Percentiles rank a stretch among this genome's conserved stretches.
Evolutionary conservation across 2,888 invertebrate species (phyloP).

Genomic region (Lochmaea crataegi): DNA sequence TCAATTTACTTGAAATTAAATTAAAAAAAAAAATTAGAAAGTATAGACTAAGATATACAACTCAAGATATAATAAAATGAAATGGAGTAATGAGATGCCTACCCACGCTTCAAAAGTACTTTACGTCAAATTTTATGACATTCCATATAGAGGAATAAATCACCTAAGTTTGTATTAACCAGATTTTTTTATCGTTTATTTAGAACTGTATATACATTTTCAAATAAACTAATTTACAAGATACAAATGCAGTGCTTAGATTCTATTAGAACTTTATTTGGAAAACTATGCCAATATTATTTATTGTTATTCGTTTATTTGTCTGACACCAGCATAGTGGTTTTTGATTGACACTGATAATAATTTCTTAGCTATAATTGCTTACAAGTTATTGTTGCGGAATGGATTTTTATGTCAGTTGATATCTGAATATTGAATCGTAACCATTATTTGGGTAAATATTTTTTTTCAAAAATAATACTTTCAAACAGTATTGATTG

Average conservation of each 20-base stretch:
- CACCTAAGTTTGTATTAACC: not conserved
- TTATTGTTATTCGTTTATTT: conserved; percentile 20
- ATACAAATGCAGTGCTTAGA: conserved; percentile 15
- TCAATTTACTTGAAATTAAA: not conserved
- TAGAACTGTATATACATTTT: not conserved
- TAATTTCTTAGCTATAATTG: conserved; percentile 32
- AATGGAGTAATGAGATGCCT: not conserved
- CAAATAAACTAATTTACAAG: conserved; percentile 14
- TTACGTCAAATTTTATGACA: not conserved
- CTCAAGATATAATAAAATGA: not conserved
- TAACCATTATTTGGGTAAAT: not conserved
- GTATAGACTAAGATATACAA: not conserved
- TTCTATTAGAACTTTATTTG: conserved; percentile 29
- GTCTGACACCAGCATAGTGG: conserved; percentile 18
- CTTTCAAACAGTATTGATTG: too few species aligned
- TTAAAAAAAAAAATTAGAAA: not conserved
- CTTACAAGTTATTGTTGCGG: conserved; percentile 30
- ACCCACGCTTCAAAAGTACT: not conserved
- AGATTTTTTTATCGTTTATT: not conserved
- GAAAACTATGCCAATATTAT: conserved; percentile 31
- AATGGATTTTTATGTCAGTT: conserved; percentile 16
- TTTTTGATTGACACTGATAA: conserved; percentile 27
- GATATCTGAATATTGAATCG: conserved; percentile 11
- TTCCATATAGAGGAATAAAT: conserved; percentile 3
- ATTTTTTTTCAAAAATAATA: too few species aligned